These are phyloP conservation scores for Sarcophilus harrisii DNA, from an alignment of 2,797 vertebrate genomes.

Conservation along the genomic window DNA sequence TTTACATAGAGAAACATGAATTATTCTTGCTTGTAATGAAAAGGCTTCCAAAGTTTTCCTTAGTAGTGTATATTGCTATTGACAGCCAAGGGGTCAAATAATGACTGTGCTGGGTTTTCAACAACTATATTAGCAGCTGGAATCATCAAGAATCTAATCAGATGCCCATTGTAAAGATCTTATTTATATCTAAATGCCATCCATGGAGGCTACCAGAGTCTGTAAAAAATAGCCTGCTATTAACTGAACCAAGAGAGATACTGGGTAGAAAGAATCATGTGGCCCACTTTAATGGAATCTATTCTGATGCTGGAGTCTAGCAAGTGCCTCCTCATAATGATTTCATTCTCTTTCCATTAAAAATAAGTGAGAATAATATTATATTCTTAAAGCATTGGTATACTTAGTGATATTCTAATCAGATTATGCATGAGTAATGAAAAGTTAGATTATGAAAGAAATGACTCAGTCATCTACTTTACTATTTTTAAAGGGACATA, in stretches of 20 bases:
- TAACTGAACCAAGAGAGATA: constrained; percentile 16
- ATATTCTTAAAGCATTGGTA: background rate
- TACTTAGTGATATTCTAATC: constrained; percentile 14
- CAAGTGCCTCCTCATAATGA: constrained; percentile 23
- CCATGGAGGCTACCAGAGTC: background rate
- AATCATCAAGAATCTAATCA: background rate
- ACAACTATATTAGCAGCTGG: background rate
- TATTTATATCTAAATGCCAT: constrained; percentile 17
- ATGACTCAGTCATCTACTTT: background rate
- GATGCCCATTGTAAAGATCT: background rate
- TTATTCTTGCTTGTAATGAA: constrained; percentile 30
- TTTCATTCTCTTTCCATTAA: constrained; percentile 26
- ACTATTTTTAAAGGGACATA: constrained; percentile 23
- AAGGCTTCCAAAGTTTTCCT: background rate
- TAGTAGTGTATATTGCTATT: background rate
- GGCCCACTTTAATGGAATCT: background rate
- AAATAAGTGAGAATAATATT: constrained; percentile 12
- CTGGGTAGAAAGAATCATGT: constrained; percentile 19
- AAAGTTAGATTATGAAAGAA: background rate
- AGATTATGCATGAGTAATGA: background rate
- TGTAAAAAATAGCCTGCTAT: background rate
- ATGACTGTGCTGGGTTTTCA: background rate
- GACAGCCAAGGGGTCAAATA: background rate
- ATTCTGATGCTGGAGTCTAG: background rate
- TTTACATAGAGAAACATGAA: background rate